Evolutionary conservation across 2,888 invertebrate species (phyloP).

Genomic region (Scaptomyza reducta): DNA sequence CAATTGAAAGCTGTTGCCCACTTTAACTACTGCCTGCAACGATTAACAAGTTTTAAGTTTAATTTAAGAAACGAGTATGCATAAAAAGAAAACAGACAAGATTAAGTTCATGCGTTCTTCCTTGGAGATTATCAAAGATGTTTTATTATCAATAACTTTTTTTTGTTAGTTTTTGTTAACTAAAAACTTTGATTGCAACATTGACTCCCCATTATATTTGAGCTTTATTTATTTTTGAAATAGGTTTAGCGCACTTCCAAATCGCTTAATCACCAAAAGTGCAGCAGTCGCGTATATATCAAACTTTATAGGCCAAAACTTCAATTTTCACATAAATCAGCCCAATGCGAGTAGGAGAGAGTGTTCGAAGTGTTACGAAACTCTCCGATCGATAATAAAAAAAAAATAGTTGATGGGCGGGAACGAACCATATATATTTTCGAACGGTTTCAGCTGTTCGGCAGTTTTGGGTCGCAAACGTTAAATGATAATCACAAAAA

Average conservation of each 20-base stretch:
- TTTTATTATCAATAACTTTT: background rate
- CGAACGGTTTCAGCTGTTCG: conserved; percentile 21
- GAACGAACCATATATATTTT: conserved; percentile 3
- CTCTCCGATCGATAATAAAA: conserved; percentile 50
- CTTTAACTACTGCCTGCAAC: too few relatives aligned
- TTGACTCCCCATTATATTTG: background rate
- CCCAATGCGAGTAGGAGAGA: background rate
- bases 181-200: background rate
- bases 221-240: background rate
- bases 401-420: background rate
- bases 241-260: background rate
- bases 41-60: too few relatives aligned
- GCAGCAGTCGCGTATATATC: conserved; percentile 31
- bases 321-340: conserved; percentile 61
- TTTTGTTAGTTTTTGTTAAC: conserved; percentile 17
- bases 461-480: conserved; percentile 37
- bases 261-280: conserved; percentile 16
- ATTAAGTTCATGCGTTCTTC: too few relatives aligned
- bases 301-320: conserved; percentile 48
- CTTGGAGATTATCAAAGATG: too few relatives aligned
- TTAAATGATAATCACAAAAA: conserved; percentile 78
- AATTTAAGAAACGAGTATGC: too few relatives aligned
- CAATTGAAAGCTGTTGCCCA: too few relatives aligned
- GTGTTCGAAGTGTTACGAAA: background rate
- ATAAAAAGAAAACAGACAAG: too few relatives aligned